Conservation (phyloP, 2,113 vertebrate genomes). For the Falcunculus frontatus region DNA sequence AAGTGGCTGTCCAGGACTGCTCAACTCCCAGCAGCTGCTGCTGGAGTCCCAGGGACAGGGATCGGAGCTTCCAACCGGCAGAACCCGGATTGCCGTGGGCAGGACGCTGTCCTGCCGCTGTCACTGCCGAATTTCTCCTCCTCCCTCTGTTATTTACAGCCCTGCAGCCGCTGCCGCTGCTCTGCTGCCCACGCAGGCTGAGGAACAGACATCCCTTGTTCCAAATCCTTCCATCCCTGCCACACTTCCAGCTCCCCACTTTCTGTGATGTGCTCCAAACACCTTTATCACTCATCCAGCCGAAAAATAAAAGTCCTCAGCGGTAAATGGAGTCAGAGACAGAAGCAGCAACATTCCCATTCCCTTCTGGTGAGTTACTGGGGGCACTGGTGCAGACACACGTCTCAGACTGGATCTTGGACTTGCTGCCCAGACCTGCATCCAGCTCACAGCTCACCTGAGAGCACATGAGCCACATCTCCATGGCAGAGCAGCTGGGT, state of each 20-base stretch:
- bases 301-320: fast-evolving
- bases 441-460: background rate
- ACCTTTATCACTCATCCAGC: background rate
- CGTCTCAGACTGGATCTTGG: no score
- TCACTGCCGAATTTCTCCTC: background rate
- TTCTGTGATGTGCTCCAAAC: fast-evolving
- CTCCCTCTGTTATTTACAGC: background rate
- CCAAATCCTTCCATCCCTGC: background rate
- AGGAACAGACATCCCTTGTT: background rate
- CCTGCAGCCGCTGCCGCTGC: background rate
- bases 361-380: fast-evolving
- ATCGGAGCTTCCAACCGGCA: background rate
- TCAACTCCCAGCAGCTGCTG: background rate
- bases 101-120: background rate
- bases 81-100: background rate
- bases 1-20: background rate
- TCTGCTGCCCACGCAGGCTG: background rate
- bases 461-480: background rate
- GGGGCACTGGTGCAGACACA: background rate
- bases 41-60: background rate
- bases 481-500: fast-evolving
- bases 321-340: background rate
- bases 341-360: no score
- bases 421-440: fast-evolving
- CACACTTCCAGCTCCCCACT: fast-evolving